phyloP scores from a whole-genome alignment of 2,888 invertebrate genomes.

The Coronaproctus castanopsis region DNA sequence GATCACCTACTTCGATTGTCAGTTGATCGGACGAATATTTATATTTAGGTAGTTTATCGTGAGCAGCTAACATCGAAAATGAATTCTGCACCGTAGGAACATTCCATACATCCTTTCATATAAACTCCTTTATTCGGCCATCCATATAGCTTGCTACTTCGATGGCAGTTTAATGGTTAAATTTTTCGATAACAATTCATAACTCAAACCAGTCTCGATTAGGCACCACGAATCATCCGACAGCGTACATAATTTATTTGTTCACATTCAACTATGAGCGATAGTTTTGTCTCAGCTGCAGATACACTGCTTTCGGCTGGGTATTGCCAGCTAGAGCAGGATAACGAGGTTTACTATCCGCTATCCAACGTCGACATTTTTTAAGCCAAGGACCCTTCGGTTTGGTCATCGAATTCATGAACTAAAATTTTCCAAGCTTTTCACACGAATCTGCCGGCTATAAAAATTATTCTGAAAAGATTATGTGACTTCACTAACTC shows the following conservation, averaged over 20 bases:
- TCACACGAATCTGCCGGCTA: no score
- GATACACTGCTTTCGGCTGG: not conserved
- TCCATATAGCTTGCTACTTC: not conserved
- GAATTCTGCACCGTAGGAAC: not conserved
- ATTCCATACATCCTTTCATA: not conserved
- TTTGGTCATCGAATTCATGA: no score
- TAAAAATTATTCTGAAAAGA: no score
- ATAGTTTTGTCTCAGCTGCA: no score
- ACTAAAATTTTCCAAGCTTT: no score
- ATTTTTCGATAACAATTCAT: not conserved
- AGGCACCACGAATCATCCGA: no score
- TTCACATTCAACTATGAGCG: no score
- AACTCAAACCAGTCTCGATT: no score
- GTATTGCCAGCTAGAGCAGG: conserved; percentile 11
- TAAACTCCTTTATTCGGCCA: not conserved
- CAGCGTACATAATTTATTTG: no score
- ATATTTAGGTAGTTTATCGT: not conserved
- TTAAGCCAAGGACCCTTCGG: conserved; percentile 12
- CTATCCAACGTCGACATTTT: conserved; percentile 9
- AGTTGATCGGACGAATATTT: not conserved
- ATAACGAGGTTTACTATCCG: conserved; percentile 13
- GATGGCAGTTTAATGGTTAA: not conserved
- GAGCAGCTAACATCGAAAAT: not conserved
- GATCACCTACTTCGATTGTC: not conserved
- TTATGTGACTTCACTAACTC: no score